Base-by-base conservation (phyloP, 2,888 invertebrate genomes). In the Campoplex nolae region DNA sequence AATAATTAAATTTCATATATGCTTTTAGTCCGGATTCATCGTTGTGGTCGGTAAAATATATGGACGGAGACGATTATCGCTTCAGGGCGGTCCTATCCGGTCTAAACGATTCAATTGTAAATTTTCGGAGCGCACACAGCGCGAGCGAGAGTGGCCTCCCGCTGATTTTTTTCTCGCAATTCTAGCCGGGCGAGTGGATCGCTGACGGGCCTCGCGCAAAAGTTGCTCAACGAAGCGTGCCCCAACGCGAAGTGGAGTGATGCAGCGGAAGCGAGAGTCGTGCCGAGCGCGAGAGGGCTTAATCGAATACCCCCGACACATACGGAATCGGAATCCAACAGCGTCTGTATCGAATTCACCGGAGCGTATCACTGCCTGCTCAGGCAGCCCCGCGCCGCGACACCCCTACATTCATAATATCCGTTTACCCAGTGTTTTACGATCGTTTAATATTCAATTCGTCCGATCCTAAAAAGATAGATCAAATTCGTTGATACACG, bases 41-140 rank as follows among this genome's bases (percentile, higher is more conserved):
- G 42, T 23, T n/a, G 35, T 16, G 42, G 58, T 45, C 62, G 76
- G 62, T 13, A 18, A 35, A 76, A 62, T 6, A 32, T 13, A n/a
- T 42, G 42, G 48, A 35, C 71, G 45, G n/a, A 42, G 45, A 42
- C 28, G 8, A 71, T 79, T 58, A 58, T 70, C 70, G 71, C 58
- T 79, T 7, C 70, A 56, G 78, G 73, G 73, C 73, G 65, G 62
- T 81, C 81, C 65, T 70, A 65, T 51, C 42, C 58, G 73, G 16
- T 62, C 84, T 87, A 84, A 87, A 87, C 79, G 84, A 87, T 87
- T 84, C 84, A 87, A 87, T 87, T 87, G 86, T 75, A 78, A 87
- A 87, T 87, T 78, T 78, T 62, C 32, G 51, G 77, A 13, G 54
- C 62, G 67, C 77, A 73, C 23, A 23, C 23, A 23, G 23, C 23